These are phyloP conservation scores for Halcyon smyrnensis DNA, from an alignment of 2,797 vertebrate genomes.

Conservation along the genomic window DNA sequence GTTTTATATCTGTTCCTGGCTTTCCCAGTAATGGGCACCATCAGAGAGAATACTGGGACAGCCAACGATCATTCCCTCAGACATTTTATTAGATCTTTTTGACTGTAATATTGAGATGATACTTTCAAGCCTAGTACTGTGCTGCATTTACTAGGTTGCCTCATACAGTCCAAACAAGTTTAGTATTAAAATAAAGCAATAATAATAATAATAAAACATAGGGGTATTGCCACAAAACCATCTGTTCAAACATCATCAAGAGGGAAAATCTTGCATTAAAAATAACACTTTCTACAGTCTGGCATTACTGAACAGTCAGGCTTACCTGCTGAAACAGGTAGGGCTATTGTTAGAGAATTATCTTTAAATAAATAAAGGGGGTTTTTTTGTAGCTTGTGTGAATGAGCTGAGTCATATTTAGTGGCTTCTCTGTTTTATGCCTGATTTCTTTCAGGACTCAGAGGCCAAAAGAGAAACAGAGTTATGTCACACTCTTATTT, in stretches of 20 bases:
- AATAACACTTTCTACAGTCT: not conserved
- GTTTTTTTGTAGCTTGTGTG: not conserved
- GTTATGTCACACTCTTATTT: not conserved
- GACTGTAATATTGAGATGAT: not conserved
- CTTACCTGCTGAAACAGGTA: constrained; percentile 73
- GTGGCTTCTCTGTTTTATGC: not conserved
- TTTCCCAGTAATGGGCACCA: not conserved
- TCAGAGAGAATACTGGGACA: not conserved
- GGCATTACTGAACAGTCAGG: not conserved
- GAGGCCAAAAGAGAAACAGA: constrained; percentile 2
- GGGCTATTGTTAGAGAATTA: constrained; percentile 55
- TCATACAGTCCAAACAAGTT: not conserved
- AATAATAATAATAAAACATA: not conserved
- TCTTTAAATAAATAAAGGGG: constrained; percentile 69
- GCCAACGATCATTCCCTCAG: not conserved
- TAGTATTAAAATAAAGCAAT: not conserved
- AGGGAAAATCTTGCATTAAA: constrained; percentile 59
- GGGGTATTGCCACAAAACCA: not conserved
- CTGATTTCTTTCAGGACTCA: constrained; percentile 43
- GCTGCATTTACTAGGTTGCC: not conserved
- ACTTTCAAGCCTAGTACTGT: not conserved
- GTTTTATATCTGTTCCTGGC: not conserved
- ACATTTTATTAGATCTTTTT: not conserved
- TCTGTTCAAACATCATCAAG: constrained; percentile 76
- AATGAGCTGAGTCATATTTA: constrained; percentile 33